phyloP scores from a whole-genome alignment of 2,113 vertebrate genomes.

The Ageneiosus marmoratus region DNA sequence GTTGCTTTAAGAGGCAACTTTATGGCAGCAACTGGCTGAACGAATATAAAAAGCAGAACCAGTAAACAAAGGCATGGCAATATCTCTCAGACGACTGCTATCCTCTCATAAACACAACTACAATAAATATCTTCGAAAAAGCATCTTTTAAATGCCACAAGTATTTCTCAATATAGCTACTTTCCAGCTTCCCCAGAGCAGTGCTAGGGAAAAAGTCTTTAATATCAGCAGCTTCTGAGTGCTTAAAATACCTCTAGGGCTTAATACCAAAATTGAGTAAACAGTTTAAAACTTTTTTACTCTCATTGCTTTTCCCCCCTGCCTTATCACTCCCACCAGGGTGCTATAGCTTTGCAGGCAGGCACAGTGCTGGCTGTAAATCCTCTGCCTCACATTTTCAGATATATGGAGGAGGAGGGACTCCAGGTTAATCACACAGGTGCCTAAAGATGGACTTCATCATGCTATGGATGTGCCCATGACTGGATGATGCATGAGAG shows the following conservation, averaged over 20 bases:
- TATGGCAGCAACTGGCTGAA: background rate
- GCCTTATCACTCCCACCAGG: background rate
- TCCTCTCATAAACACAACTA: conserved; percentile 1
- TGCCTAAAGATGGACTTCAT: conserved; percentile 9
- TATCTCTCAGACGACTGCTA: background rate
- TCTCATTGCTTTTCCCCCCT: background rate
- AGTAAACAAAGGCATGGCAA: conserved; percentile 5
- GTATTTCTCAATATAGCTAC: background rate
- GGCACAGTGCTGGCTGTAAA: conserved; percentile 20
- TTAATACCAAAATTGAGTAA: conserved; percentile 27
- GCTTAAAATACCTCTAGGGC: conserved; percentile 20
- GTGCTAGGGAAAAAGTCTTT: background rate
- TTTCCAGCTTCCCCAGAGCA: background rate
- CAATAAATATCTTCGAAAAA: conserved; percentile 17
- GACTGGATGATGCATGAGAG: background rate
- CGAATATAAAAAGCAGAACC: background rate
- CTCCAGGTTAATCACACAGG: conserved; percentile 42
- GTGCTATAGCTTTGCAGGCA: conserved; percentile 1
- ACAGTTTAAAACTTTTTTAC: conserved; percentile 30
- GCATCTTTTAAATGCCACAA: background rate
- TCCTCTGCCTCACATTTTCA: conserved; percentile 7
- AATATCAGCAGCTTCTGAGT: conserved; percentile 2
- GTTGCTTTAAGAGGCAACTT: background rate
- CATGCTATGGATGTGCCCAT: background rate
- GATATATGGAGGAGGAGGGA: background rate